These are phyloP conservation scores for Paraescarpia echinospica DNA, from an alignment of 1,140 invertebrate genomes.

Conservation along the genomic window DNA sequence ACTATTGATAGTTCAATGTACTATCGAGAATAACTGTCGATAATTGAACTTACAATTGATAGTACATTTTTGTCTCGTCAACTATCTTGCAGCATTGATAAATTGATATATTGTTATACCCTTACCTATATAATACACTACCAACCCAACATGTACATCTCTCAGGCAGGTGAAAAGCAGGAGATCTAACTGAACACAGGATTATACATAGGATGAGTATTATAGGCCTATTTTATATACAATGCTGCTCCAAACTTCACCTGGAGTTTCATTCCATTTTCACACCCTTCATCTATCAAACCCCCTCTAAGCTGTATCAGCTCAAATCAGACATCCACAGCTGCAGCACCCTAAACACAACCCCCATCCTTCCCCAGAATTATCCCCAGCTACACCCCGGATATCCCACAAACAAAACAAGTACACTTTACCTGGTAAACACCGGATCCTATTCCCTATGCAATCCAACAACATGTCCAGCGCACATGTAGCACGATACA, in stretches of 20 bases:
- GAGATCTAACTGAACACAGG: not conserved
- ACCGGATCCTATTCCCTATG: not conserved
- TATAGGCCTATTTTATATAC: not conserved
- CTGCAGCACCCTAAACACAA: not conserved
- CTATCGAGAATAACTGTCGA: too few relatives aligned
- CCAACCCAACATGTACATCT: too few relatives aligned
- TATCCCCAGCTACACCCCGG: not conserved
- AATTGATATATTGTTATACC: too few relatives aligned
- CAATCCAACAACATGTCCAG: not conserved
- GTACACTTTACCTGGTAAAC: not conserved
- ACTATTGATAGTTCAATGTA: too few relatives aligned
- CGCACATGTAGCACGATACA: not conserved
- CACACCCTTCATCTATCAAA: too few relatives aligned
- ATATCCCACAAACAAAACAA: not conserved
- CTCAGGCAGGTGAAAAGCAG: too few relatives aligned
- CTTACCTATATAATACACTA: too few relatives aligned
- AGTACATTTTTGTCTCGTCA: too few relatives aligned
- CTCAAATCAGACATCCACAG: too few relatives aligned
- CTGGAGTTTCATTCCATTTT: not conserved
- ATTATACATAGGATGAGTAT: not conserved
- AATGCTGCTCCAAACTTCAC: not conserved
- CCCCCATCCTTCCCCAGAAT: not conserved
- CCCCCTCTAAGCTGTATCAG: too few relatives aligned
- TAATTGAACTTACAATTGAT: too few relatives aligned
- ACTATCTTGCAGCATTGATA: too few relatives aligned